Evolutionary conservation across 2,797 vertebrate species (phyloP).

Genomic region (Kryptolebias ocellatus): DNA sequence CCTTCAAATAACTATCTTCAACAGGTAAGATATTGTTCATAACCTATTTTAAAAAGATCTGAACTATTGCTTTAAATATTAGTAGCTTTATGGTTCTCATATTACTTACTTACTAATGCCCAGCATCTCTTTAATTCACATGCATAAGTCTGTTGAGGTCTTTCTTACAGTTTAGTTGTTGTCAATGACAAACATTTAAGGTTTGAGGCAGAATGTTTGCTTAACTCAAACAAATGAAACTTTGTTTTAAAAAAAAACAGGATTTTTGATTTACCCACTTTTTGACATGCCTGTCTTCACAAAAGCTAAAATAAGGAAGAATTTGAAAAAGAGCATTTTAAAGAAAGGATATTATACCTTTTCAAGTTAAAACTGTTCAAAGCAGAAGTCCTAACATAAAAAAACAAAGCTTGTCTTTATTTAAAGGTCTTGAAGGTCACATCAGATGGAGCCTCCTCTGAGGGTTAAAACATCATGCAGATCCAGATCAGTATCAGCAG

Average conservation of each 20-base stretch:
- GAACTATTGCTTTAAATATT: too few species aligned
- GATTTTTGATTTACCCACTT: too few species aligned
- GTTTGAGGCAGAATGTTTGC: background rate
- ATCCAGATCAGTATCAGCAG: constrained; percentile 3
- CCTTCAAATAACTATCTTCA: too few species aligned
- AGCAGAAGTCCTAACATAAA: background rate
- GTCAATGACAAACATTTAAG: background rate
- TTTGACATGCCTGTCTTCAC: background rate
- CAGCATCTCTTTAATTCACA: background rate
- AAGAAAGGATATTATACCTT: background rate
- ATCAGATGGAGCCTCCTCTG: background rate
- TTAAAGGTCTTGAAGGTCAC: background rate
- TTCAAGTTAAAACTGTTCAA: background rate
- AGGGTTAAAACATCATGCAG: background rate
- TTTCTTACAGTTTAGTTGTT: background rate
- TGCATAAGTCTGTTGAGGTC: background rate
- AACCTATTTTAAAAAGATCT: too few species aligned
- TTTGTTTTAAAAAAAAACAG: background rate
- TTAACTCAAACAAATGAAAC: background rate
- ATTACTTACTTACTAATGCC: background rate
- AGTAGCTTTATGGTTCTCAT: background rate
- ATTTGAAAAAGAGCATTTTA: background rate
- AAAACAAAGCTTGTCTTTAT: background rate
- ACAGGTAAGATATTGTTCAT: too few species aligned
- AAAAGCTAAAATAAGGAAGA: background rate